These are phyloP conservation scores for Hafferia zeledoni DNA, from an alignment of 2,797 vertebrate species.

Conservation along the genomic window DNA sequence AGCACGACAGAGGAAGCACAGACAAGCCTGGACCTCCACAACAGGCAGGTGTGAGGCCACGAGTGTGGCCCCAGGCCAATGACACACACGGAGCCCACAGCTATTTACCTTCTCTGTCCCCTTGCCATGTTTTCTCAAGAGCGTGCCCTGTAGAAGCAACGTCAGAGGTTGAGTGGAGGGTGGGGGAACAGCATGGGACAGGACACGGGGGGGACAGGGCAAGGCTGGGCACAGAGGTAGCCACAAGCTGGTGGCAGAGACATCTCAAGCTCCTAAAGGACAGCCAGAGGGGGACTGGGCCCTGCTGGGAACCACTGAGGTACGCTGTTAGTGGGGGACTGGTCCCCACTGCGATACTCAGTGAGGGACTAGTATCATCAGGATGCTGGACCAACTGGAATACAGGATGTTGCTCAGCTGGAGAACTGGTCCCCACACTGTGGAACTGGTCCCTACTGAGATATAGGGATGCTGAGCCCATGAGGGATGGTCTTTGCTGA, in stretches of 20 bases:
- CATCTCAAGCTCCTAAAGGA: not conserved
- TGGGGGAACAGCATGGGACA: not conserved
- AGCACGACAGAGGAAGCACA: slow-evolving; percentile 70
- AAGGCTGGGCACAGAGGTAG: not conserved
- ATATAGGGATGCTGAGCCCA: not conserved
- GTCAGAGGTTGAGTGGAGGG: slow-evolving; percentile 74
- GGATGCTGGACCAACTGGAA: not conserved
- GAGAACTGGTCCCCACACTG: not conserved
- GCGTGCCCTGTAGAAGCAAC: slow-evolving; percentile 83
- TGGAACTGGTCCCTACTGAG: not conserved
- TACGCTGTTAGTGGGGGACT: not conserved
- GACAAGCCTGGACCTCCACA: slow-evolving; percentile 23
- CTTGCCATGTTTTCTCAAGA: slow-evolving; percentile 87
- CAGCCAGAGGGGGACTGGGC: not conserved
- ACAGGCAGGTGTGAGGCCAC: not conserved
- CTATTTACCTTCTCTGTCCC: slow-evolving; percentile 84
- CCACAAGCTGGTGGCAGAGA: not conserved
- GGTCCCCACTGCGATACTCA: not conserved
- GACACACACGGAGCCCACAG: slow-evolving; percentile 75
- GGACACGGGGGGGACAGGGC: not conserved
- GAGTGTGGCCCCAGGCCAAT: not conserved
- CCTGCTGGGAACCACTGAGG: not conserved
- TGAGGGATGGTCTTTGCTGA: not conserved
- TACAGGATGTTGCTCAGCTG: too few relatives aligned
- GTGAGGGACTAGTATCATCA: not conserved